Percentiles rank a stretch among this genome's conserved stretches.
Conservation (phyloP, 2,113 vertebrate genomes). For the Ophiodon elongatus region DNA sequence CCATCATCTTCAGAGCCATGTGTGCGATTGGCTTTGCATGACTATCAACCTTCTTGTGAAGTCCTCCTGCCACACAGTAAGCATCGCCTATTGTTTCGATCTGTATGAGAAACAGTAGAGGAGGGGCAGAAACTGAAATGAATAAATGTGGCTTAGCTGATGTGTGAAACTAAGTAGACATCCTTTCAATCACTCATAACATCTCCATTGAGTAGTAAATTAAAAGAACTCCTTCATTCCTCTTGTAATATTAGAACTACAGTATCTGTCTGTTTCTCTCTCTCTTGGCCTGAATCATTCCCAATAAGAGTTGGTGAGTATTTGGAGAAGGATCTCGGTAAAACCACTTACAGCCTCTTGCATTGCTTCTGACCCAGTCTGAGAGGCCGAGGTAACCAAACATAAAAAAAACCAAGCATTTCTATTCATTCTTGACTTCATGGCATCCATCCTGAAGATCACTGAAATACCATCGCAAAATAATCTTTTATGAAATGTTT, state of each 20-base stretch:
- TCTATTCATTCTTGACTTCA: too few relatives aligned
- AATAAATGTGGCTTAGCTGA: conserved; percentile 8
- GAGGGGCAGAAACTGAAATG: neutral
- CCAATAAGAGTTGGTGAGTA: neutral
- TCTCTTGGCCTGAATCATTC: conserved; percentile 19
- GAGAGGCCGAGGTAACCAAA: neutral
- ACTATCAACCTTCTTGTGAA: conserved; percentile 95
- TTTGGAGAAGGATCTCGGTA: neutral
- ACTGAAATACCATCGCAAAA: neutral
- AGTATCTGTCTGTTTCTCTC: neutral
- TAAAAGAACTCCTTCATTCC: conserved; percentile 24
- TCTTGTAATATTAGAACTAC: conserved; percentile 16
- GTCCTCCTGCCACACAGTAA: conserved; percentile 96
- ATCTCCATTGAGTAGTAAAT: conserved; percentile 8
- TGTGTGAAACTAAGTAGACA: neutral
- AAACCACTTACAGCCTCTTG: neutral
- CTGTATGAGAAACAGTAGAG: conserved; percentile 80
- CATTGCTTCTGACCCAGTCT: conserved; percentile 15
- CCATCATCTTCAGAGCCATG: conserved; percentile 99
- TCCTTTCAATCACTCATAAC: neutral
- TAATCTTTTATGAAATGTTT: neutral
- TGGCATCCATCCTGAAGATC: neutral
- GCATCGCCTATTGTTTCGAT: conserved; percentile 99
- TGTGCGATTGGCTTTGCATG: conserved; percentile 96
- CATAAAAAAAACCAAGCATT: neutral